Conservation (phyloP, 2,113 vertebrate genomes). For the Phylloscopus trochilus region DNA sequence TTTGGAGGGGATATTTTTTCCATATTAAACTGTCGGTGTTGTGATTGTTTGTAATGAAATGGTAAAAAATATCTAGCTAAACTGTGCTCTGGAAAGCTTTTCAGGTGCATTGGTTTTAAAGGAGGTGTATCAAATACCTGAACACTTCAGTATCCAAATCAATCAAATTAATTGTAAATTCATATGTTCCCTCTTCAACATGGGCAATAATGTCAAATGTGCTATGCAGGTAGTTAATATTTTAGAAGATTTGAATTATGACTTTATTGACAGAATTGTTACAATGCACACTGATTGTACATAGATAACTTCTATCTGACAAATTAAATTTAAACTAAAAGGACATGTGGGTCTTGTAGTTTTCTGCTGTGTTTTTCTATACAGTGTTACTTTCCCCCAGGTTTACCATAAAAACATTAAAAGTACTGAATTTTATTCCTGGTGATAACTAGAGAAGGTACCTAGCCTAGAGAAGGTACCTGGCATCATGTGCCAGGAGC, state of each 20-base stretch:
- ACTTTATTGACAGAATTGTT: constrained; percentile 91
- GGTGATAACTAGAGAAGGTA: not conserved
- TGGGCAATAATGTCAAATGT: constrained; percentile 96
- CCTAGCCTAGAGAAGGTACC: not conserved
- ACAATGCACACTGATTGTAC: constrained; percentile 91
- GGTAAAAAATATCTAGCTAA: constrained; percentile 65
- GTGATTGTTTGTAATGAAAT: constrained; percentile 69
- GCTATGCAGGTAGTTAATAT: constrained; percentile 97
- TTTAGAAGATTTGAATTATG: constrained; percentile 82
- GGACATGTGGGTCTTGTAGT: constrained; percentile 69
- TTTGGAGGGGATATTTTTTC: not conserved
- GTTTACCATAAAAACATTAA: constrained; percentile 22
- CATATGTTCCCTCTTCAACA: constrained; percentile 73
- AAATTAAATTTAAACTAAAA: constrained; percentile 91
- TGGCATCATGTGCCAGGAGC: not conserved
- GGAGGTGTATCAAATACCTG: constrained; percentile 39
- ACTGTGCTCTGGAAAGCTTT: constrained; percentile 69
- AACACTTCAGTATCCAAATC: constrained; percentile 73
- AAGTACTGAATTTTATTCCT: not conserved
- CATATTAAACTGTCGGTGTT: constrained; percentile 67
- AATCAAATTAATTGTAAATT: constrained; percentile 75
- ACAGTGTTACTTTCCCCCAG: not conserved
- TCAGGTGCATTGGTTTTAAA: constrained; percentile 69
- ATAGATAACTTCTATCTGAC: constrained; percentile 94
- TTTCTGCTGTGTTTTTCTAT: constrained; percentile 69